Evolutionary conservation across 2,797 vertebrate genomes (phyloP).

Genomic region (Takifugu ocellatus): DNA sequence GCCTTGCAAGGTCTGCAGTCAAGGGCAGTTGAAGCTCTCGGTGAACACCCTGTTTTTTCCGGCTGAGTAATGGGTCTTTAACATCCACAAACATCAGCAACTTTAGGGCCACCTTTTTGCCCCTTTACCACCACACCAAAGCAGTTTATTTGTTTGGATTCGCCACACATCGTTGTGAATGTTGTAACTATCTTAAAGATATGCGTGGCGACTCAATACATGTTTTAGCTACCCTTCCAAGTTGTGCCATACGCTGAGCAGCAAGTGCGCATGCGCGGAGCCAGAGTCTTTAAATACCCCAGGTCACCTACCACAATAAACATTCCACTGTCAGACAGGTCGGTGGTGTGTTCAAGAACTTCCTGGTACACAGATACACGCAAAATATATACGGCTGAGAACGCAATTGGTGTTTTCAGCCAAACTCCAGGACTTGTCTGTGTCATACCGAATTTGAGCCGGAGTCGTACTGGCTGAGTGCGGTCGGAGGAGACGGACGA

Average conservation of each 20-base stretch:
- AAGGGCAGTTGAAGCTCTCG: constrained; percentile 6
- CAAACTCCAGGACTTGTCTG: constrained; percentile 24
- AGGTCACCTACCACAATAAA: constrained; percentile 80
- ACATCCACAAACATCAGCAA: constrained; percentile 10
- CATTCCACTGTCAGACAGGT: constrained; percentile 72
- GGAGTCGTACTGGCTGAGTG: constrained; percentile 55
- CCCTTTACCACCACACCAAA: too few relatives aligned
- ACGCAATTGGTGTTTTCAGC: constrained; percentile 33
- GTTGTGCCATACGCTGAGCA: constrained; percentile 57
- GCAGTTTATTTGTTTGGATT: too few relatives aligned
- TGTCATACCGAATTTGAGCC: constrained; percentile 57
- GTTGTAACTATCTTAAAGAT: too few relatives aligned
- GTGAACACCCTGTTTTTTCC: constrained; percentile 14
- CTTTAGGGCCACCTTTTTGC: constrained; percentile 14
- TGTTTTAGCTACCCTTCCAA: constrained; percentile 65
- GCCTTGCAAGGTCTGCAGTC: constrained; percentile 10
- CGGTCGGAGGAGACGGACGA: constrained; percentile 35
- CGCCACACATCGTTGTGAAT: too few relatives aligned
- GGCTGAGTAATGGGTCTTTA: constrained; percentile 17
- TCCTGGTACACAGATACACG: constrained; percentile 18
- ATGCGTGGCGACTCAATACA: constrained; percentile 45
- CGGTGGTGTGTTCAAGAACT: constrained; percentile 36
- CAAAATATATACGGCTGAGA: constrained; percentile 48
- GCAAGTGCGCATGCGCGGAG: constrained; percentile 73
- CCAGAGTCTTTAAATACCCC: constrained; percentile 77